Evolutionary conservation across 2,113 vertebrate species (phyloP).

Genomic region (Egretta garzetta): DNA sequence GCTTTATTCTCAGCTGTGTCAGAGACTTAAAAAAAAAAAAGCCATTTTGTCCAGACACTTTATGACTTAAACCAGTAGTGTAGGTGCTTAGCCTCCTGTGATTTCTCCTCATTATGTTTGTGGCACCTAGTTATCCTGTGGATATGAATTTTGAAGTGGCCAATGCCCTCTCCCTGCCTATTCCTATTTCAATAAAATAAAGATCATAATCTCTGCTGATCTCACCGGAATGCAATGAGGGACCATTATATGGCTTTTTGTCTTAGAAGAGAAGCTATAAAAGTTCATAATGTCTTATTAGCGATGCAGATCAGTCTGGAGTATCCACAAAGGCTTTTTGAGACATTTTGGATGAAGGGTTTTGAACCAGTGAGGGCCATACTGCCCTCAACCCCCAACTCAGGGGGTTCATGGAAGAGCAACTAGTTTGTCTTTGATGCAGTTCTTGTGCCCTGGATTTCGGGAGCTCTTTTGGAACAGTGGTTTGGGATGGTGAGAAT

Average conservation of each 20-base stretch:
- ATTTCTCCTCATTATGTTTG: background rate
- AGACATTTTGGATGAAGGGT: background rate
- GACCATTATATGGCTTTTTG: background rate
- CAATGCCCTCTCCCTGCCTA: background rate
- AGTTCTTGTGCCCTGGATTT: background rate
- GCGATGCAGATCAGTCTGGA: background rate
- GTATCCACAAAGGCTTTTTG: background rate
- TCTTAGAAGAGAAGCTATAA: background rate
- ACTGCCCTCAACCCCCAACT: background rate
- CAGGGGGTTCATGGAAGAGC: background rate
- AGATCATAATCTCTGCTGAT: background rate
- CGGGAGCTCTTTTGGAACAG: background rate
- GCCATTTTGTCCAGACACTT: background rate
- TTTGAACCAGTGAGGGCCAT: background rate
- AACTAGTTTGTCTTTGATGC: background rate
- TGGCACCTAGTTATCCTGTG: background rate
- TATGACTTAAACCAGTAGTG: background rate
- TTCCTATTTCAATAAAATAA: background rate
- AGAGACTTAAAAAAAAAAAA: background rate
- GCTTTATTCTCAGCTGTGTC: background rate
- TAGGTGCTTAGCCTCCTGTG: background rate
- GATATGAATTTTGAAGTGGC: background rate
- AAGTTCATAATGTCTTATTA: background rate
- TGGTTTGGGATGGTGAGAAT: background rate
- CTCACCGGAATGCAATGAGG: background rate